phyloP scores from a whole-genome alignment of 2,888 invertebrate genomes.

The Liopterus haemorrhoidalis region DNA sequence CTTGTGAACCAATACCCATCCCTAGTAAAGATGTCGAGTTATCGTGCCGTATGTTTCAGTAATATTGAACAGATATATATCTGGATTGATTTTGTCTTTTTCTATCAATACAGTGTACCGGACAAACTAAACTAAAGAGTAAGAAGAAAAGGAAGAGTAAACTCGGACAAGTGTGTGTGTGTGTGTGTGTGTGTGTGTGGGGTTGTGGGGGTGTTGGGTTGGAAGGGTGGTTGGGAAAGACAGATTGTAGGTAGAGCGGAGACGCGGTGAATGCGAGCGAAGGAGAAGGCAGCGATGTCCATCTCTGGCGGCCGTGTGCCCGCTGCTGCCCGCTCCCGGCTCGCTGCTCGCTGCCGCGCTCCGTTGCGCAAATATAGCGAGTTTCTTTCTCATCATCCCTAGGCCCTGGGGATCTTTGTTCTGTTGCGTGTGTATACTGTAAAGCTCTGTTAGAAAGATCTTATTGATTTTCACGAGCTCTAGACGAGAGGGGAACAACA shows the following conservation, averaged over 20 bases:
- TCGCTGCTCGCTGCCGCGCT: slow-evolving; percentile 6
- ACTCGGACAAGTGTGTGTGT: slow-evolving; percentile 17
- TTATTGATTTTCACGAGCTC: slow-evolving; percentile 45
- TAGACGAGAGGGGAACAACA: neutral
- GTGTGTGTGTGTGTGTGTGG: neutral
- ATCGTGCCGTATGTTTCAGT: too few species aligned
- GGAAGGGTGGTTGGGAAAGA: too few species aligned
- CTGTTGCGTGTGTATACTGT: slow-evolving; percentile 47
- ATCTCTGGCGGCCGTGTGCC: too few species aligned
- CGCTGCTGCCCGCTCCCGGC: slow-evolving; percentile 1
- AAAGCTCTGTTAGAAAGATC: slow-evolving; percentile 44
- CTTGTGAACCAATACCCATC: too few species aligned
- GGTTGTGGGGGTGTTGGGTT: too few species aligned
- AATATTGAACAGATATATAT: too few species aligned
- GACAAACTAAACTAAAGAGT: too few species aligned
- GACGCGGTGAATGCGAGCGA: too few species aligned
- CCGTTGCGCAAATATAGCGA: slow-evolving; percentile 19
- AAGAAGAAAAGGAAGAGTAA: too few species aligned
- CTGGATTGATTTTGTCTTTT: slow-evolving; percentile 46
- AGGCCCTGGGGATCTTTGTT: slow-evolving; percentile 34
- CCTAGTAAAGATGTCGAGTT: too few species aligned
- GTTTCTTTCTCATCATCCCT: slow-evolving; percentile 34
- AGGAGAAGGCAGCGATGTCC: slow-evolving; percentile 15
- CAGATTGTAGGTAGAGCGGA: too few species aligned
- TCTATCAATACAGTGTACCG: slow-evolving; percentile 49